phyloP scores from a whole-genome alignment of 1,140 invertebrate genomes.

The Delia radicum region DNA sequence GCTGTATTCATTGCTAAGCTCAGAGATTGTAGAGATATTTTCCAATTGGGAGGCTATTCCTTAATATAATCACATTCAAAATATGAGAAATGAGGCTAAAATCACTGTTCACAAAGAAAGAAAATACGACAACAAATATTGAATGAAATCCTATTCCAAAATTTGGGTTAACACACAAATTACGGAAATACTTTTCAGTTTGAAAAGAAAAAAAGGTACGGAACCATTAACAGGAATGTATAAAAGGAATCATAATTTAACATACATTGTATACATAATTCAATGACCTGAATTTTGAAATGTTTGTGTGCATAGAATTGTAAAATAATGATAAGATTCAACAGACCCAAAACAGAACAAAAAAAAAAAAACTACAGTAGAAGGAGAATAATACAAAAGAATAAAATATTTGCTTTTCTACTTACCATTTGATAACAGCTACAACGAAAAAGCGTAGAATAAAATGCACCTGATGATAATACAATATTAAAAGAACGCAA shows the following conservation, averaged over 20 bases:
- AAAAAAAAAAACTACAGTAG: neutral
- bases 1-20: too few relatives aligned
- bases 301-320: constrained; percentile 16
- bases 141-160: neutral
- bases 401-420: neutral
- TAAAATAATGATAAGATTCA: constrained; percentile 7
- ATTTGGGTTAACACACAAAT: neutral
- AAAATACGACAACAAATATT: neutral
- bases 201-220: neutral
- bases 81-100: too few relatives aligned
- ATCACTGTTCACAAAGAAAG: too few relatives aligned
- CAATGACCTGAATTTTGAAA: constrained; percentile 17
- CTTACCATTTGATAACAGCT: constrained; percentile 14
- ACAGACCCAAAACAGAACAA: neutral
- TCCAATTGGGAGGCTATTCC: too few relatives aligned
- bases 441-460: neutral
- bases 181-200: neutral
- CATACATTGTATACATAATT: constrained; percentile 3
- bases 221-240: neutral
- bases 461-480: constrained; percentile 13
- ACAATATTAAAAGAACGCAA: neutral
- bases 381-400: neutral
- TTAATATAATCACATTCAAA: too few relatives aligned
- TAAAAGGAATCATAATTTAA: neutral
- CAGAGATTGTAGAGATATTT: too few relatives aligned